Base-by-base conservation (phyloP, 2,888 invertebrate species). In the Dyspetes luteomarginatus region DNA sequence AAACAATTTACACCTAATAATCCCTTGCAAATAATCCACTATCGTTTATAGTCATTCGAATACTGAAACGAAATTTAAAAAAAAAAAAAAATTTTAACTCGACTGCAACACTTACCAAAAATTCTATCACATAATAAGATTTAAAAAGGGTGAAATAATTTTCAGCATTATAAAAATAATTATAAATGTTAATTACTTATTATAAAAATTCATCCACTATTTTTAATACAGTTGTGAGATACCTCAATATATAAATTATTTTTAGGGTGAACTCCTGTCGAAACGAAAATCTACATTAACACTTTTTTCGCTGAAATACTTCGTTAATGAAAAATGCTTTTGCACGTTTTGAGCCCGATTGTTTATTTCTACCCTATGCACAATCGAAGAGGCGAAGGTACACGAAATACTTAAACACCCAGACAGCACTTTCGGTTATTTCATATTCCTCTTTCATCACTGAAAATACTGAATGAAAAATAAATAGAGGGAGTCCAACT, bases 321-420 rank as follows among this genome's bases (percentile, higher is more conserved):
- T 67, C 74, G 45, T 50, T 28, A 22, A 22, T 50, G 52, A 71
- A 73, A 76, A 73, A 60, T 65, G n/a, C 48, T 52, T 75, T 68
- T 75, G 22, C 71, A 71, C 22, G 55, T 64, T 50, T 68, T 74
- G 5, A 86, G 84, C 84, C 79, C 80, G 15, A 84, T n/a, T n/a
- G n/a, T n/a, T n/a, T n/a, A n/a, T 84, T 74, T n/a, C 80, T n/a
- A 83, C 83, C 5, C 83, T 85, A 22, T 81, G 69, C 65, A 86
- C 84, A 83, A 85, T 85, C 62, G 83, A 81, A 36, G 85, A 85
- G 41, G 36, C 78, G 3, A 85, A 87, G 87, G 87, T 88, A 88
- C 78, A 85, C 76, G n/a, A 75, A 22, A 30, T 43, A 69, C 55
- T 28, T 19, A 62, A 43, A 65, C 26, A n/a, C 52, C 9, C 15